A percentile compares a stretch with the other conserved stretches of the same genome.
These are phyloP conservation scores for Ptychadena robeensis DNA, from an alignment of 2,797 vertebrate species.

Conservation along the genomic window DNA sequence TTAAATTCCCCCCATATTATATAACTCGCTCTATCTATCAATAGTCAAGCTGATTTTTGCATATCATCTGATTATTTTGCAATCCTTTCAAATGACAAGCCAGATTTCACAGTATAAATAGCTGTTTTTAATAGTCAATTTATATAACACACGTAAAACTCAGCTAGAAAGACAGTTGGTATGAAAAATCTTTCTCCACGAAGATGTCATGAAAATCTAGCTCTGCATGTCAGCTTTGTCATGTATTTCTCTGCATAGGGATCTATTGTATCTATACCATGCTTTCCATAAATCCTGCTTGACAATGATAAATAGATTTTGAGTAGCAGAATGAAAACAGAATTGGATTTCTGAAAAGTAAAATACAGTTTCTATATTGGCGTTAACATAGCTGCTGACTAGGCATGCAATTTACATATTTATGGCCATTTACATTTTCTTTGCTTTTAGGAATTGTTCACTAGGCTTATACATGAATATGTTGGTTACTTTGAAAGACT, in stretches of 20 bases:
- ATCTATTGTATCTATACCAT: background rate
- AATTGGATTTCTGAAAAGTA: background rate
- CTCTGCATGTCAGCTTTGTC: background rate
- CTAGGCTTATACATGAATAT: too few relatives aligned
- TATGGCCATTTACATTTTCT: too few relatives aligned
- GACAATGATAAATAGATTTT: background rate
- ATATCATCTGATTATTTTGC: background rate
- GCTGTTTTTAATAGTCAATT: background rate
- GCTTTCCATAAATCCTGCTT: background rate
- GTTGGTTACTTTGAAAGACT: too few relatives aligned
- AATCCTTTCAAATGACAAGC: background rate
- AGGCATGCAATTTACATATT: too few relatives aligned
- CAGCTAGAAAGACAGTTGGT: too few relatives aligned
- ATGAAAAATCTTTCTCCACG: too few relatives aligned
- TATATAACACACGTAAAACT: background rate
- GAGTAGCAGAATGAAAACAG: background rate
- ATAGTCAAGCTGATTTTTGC: background rate
- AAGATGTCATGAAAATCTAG: background rate
- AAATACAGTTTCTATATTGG: background rate
- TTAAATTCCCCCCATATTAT: too few relatives aligned
- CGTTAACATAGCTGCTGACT: background rate
- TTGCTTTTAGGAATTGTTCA: too few relatives aligned
- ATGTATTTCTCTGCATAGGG: background rate
- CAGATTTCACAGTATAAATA: background rate
- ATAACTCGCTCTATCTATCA: background rate